Percentiles rank a stretch among this genome's conserved stretches.
These are phyloP conservation scores for Leptopilina clavipes DNA, from an alignment of 1,140 invertebrate species.

Conservation along the genomic window DNA sequence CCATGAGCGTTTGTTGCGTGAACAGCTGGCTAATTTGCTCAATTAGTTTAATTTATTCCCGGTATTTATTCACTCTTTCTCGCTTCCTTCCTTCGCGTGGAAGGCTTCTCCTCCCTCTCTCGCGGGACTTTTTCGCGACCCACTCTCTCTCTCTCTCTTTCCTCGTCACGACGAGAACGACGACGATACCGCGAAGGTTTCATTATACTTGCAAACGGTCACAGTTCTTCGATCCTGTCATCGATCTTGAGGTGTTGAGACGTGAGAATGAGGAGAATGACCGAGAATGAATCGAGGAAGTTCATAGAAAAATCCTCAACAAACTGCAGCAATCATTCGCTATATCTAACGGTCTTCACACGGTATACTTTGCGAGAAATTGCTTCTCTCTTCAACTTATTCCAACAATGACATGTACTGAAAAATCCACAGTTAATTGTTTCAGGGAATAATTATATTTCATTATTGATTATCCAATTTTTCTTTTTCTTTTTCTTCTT, in stretches of 20 bases:
- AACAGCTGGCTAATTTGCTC: conserved; percentile 70
- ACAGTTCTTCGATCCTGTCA: conserved; percentile 31
- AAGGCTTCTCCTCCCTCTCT: conserved; percentile 33
- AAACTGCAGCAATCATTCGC: conserved; percentile 37
- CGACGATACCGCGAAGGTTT: conserved; percentile 41
- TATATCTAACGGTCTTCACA: conserved; percentile 26
- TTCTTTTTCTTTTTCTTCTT: background rate
- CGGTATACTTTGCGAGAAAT: conserved; percentile 27
- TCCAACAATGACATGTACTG: background rate
- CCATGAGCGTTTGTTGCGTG: conserved; percentile 56
- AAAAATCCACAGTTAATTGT: background rate
- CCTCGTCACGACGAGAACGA: background rate
- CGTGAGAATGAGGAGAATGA: conserved; percentile 46
- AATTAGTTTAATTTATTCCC: conserved; percentile 73
- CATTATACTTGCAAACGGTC: conserved; percentile 57
- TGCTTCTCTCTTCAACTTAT: background rate
- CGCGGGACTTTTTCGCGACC: conserved; percentile 41
- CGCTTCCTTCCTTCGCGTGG: conserved; percentile 33
- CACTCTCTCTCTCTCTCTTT: conserved; percentile 34
- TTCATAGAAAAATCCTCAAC: conserved; percentile 51
- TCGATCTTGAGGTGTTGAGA: conserved; percentile 29
- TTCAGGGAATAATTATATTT: background rate
- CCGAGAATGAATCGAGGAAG: conserved; percentile 47
- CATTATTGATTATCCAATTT: background rate
- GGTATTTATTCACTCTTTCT: conserved; percentile 61